Evolutionary conservation across 1,140 invertebrate species (phyloP), one percentile per base, ranked within the genome.

Genomic region (Cyclina sinensis): DNA sequence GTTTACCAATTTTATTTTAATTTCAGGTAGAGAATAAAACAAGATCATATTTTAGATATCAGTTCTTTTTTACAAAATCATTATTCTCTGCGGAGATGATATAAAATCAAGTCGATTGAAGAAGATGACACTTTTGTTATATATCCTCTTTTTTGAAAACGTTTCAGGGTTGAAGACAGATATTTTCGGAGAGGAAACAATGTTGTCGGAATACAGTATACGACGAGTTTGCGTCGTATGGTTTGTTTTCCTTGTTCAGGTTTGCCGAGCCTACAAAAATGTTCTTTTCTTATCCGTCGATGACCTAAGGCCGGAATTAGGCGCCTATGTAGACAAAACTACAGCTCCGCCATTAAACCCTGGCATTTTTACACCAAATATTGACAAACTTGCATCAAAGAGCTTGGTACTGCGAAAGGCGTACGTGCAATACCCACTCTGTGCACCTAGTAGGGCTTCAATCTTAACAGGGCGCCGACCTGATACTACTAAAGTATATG

Each of bases 401-500:
- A 96, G 97, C 92, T 94, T 97, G 82, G 88, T 96, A 27, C 97
- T 98, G 91, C 96, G 96, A 14, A 96, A 96, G 62, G 96, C 96
- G 5, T 91, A 84, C 24, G 81, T 86, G 86, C 85, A 91, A 74
- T 88, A 90, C 73, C 87, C 88, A 0, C 51, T 91, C 14, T 91
- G 90, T 54, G 89, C 90, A 18, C 98, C 98, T 27, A 98, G 98
- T 92, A 96, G 98, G 89, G 98, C 98, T 92, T 98, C 98, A 0
- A 96, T 98, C 74, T 95, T 98, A 80, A 98, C 98, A 0, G 97
- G 98, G 70, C 96, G 98, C 30, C 96, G 98, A 92, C 98, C 98
- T 0, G 98, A 98, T 92, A 97, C 97, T 0, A 94, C 98, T 57
- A 96, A 96, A 73, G 95, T 98, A 32, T 98, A 98, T 92, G 97